Evolutionary conservation across 1,140 invertebrate genomes (phyloP).

Genomic region (Brachionus angularis): DNA sequence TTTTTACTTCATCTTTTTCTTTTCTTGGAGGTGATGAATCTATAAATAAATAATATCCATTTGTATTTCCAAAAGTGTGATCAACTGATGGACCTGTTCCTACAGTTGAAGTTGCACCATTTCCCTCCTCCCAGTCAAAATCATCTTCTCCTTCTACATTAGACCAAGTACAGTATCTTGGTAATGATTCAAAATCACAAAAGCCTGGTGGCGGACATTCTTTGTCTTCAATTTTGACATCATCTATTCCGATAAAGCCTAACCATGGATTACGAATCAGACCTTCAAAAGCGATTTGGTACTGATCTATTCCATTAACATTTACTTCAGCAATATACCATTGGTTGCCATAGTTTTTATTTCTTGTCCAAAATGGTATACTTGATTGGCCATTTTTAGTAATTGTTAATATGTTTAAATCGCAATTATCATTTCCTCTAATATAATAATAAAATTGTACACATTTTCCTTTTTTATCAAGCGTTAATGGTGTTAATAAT

Average conservation of each 20-base stretch:
- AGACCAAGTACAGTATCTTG: constrained; percentile 59
- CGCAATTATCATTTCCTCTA: constrained; percentile 19
- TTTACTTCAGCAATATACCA: constrained; percentile 33
- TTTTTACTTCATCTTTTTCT: constrained; percentile 47
- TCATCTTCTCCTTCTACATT: constrained; percentile 47
- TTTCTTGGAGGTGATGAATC: constrained; percentile 45
- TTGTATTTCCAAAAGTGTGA: constrained; percentile 56
- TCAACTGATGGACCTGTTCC: constrained; percentile 62
- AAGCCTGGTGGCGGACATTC: constrained; percentile 2
- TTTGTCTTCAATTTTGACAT: constrained; percentile 16
- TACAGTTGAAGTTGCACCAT: constrained; percentile 46
- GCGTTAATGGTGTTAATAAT: constrained; percentile 4
- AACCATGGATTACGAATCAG: not conserved
- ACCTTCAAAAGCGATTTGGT: constrained; percentile 14
- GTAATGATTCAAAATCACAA: constrained; percentile 49
- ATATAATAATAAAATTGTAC: constrained; percentile 33
- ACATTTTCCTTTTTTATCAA: not conserved
- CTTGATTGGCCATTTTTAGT: not conserved
- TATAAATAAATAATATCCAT: constrained; percentile 53
- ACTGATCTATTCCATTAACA: not conserved
- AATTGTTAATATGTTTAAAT: not conserved
- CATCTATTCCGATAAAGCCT: constrained; percentile 33
- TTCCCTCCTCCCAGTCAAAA: constrained; percentile 52
- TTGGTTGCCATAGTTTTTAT: constrained; percentile 20
- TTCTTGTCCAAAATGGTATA: not conserved